Evolutionary conservation across 2,113 vertebrate species (phyloP), one percentile per base, ranked within the genome.

Genomic region (Hippolais icterina): DNA sequence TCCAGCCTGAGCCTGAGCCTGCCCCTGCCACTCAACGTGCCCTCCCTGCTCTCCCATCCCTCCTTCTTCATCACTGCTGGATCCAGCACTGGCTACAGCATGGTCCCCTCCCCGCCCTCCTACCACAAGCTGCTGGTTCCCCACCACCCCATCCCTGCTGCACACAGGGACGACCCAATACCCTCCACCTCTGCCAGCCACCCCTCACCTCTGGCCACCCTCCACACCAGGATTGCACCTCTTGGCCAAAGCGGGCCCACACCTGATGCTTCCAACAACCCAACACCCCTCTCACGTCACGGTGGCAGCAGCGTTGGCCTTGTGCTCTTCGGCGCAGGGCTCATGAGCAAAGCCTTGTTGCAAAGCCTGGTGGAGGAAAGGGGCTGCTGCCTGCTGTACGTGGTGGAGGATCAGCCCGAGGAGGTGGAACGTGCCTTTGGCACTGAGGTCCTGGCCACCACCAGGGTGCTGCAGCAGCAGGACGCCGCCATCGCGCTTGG

Each of bases 21-120:
- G 53, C 53, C 78, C 12, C 28, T 88, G 29, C 89, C 93, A 25
- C 70, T 96, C 2, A 90, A 95, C 9, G 12, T 82, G 6, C 77
- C 94, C 16, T 35, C 95, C 23, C 75, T 95, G 89, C 79, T 96
- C 52, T 47, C 95, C 72, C 93, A 69, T 39, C 93, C 95, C 4
- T 72, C 94, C 41, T 91, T 94, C 49, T 5, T 96, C 83, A 71
- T 90, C 35, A 10, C 83, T 31, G 3, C 61, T 44, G 83, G 44
- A 44, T 77, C 78, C 53, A 49, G 83, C 54, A 9, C 82, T 1
- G 27, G 54, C 64, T 82, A 49, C 29, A 80, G 46, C 78, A 75
- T 56, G 57, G 63, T 79, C 6, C 80, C 93, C 44, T 93, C 90
- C 5, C 78, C 69, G 0, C 81, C 72, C 25, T 92, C 94, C 65